A percentile compares a stretch with the other conserved stretches of the same genome.
phyloP scores from a whole-genome alignment of 2,888 invertebrate genomes.

The Drosophila ustulata region DNA sequence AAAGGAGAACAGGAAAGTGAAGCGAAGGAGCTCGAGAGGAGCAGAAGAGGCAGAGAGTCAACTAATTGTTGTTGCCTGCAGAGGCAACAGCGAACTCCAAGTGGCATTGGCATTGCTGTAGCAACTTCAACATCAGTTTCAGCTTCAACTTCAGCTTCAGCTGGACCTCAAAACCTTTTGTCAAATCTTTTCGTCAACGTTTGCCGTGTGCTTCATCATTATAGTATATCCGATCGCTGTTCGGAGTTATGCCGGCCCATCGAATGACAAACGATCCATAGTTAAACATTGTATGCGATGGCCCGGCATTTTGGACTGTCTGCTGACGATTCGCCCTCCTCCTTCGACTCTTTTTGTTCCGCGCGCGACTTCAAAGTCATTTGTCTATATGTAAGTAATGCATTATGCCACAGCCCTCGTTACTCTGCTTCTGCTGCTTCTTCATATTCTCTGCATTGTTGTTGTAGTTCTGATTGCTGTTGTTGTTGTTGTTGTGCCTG shows the following conservation, averaged over 20 bases:
- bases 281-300: slow-evolving; percentile 26
- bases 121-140: not conserved
- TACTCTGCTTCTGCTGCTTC: slow-evolving; percentile 5
- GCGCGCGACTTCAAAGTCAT: slow-evolving; percentile 67
- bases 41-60: slow-evolving; percentile 15
- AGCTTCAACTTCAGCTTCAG: not conserved
- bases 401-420: slow-evolving; percentile 33
- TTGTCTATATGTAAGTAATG: slow-evolving; percentile 48
- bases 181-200: slow-evolving; percentile 61
- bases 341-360: slow-evolving; percentile 17
- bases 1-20: too few species aligned
- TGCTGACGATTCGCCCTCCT: not conserved
- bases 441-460: slow-evolving; percentile 14
- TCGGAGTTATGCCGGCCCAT: slow-evolving; percentile 53
- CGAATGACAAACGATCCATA: slow-evolving; percentile 57
- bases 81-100: slow-evolving; percentile 19
- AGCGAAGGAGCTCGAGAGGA: not conserved
- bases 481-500: slow-evolving; percentile 21
- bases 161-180: slow-evolving; percentile 47
- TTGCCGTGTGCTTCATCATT: slow-evolving; percentile 45
- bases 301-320: slow-evolving; percentile 27
- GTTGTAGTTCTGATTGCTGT: slow-evolving; percentile 10
- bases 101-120: not conserved
- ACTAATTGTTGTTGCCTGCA: slow-evolving; percentile 67
- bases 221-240: slow-evolving; percentile 39